Conservation (phyloP, 2,797 vertebrate genomes). For the Kryptolebias ocellatus region DNA sequence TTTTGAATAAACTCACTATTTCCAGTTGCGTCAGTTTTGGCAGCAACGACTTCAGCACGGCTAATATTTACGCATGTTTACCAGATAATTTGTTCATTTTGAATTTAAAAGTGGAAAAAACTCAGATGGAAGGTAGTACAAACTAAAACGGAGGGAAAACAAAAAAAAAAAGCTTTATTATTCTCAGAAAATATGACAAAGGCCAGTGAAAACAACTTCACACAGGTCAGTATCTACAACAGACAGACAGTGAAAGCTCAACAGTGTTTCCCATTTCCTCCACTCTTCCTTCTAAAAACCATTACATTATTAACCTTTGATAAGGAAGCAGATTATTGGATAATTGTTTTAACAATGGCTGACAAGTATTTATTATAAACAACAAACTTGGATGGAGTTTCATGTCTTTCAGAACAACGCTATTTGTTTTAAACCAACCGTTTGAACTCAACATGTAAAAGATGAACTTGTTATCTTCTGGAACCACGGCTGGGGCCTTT, state of each 20-base stretch:
- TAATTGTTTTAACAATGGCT: neutral
- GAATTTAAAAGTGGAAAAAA: neutral
- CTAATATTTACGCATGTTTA: neutral
- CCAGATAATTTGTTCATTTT: neutral
- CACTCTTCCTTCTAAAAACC: neutral
- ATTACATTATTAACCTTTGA: neutral
- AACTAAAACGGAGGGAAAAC: slow-evolving; percentile 15
- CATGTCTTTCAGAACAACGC: slow-evolving; percentile 5
- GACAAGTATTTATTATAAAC: slow-evolving; percentile 1
- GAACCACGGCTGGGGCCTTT: slow-evolving; percentile 62
- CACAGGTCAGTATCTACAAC: slow-evolving; percentile 1
- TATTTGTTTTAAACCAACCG: neutral
- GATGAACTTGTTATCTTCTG: slow-evolving; percentile 54
- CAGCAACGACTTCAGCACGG: neutral
- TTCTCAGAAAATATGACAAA: slow-evolving; percentile 37
- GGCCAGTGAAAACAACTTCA: slow-evolving; percentile 6
- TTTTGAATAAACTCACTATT: neutral
- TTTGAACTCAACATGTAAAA: neutral
- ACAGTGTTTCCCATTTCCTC: neutral
- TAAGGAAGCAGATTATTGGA: neutral
- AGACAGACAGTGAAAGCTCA: neutral
- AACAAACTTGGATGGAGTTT: slow-evolving; percentile 10
- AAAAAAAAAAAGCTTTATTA: slow-evolving; percentile 35
- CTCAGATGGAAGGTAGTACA: neutral
- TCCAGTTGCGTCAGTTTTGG: neutral